Percentiles rank a stretch among this genome's conserved stretches.
phyloP scores from a whole-genome alignment of 2,888 invertebrate genomes.

The Balanococcus diminutus region DNA sequence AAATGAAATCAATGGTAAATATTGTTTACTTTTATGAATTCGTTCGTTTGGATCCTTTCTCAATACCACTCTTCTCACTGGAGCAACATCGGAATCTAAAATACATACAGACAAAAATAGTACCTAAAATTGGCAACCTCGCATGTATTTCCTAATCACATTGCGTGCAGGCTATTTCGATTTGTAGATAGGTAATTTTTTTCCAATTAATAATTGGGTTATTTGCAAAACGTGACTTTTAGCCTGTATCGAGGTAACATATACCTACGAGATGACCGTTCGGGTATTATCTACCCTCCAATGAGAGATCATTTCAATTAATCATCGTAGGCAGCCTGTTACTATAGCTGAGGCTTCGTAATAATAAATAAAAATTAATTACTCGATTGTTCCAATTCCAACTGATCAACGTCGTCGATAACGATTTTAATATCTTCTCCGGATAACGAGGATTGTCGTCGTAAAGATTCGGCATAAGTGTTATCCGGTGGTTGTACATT shows the following conservation, averaged over 20 bases:
- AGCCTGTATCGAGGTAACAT: neutral
- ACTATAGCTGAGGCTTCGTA: neutral
- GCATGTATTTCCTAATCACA: too few relatives aligned
- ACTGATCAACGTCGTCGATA: constrained; percentile 85
- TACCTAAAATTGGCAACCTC: neutral
- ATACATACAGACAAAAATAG: neutral
- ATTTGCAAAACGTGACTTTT: neutral
- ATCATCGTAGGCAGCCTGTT: neutral
- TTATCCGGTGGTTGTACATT: constrained; percentile 12
- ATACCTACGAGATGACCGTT: neutral
- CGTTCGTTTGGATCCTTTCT: constrained; percentile 81
- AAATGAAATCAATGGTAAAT: neutral
- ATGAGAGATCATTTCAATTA: neutral
- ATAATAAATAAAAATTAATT: constrained; percentile 36
- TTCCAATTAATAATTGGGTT: neutral
- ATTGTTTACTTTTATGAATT: constrained; percentile 79
- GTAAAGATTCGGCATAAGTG: constrained; percentile 60
- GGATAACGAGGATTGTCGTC: constrained; percentile 82
- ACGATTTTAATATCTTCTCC: constrained; percentile 92
- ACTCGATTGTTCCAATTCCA: constrained; percentile 62
- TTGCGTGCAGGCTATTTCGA: too few relatives aligned
- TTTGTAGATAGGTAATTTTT: too few relatives aligned
- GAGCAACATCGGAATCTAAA: constrained; percentile 14
- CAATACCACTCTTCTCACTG: constrained; percentile 66
- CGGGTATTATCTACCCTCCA: neutral